phyloP scores from a whole-genome alignment of 1,140 invertebrate species.

The Pseudachorutes palmiensis region DNA sequence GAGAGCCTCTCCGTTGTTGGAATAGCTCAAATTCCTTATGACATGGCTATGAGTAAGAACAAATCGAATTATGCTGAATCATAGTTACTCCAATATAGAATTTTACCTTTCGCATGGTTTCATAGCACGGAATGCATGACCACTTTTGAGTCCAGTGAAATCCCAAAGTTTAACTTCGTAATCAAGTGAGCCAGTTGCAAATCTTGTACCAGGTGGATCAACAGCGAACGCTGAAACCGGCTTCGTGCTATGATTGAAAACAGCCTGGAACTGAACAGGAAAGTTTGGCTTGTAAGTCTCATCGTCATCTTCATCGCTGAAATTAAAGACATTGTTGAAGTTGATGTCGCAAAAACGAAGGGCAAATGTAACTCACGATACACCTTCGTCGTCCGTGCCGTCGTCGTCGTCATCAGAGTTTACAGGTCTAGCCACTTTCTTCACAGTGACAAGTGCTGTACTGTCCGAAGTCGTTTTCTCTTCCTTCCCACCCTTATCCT shows the following conservation, averaged over 20 bases:
- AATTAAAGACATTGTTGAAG: too few species aligned
- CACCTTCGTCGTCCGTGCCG: conserved; percentile 37
- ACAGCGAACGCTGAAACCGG: conserved; percentile 77
- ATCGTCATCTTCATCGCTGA: conserved; percentile 40
- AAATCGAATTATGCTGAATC: too few species aligned
- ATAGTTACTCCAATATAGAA: too few species aligned
- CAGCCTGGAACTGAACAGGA: conserved; percentile 69
- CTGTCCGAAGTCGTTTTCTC: conserved; percentile 38
- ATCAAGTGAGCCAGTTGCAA: conserved; percentile 87
- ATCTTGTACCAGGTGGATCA: conserved; percentile 83
- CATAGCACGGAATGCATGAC: conserved; percentile 65
- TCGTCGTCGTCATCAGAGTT: conserved; percentile 26
- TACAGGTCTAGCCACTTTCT: neutral
- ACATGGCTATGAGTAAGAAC: conserved; percentile 59
- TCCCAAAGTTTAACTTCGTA: conserved; percentile 97
- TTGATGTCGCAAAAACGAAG: too few species aligned
- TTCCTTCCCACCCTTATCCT: neutral
- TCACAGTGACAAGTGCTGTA: too few species aligned
- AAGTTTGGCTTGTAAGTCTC: conserved; percentile 47
- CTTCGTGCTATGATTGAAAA: conserved; percentile 75
- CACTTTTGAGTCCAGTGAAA: conserved; percentile 88
- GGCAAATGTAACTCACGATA: conserved; percentile 18
- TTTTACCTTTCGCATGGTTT: conserved; percentile 78
- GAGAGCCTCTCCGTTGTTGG: conserved; percentile 86
- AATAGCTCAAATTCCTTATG: conserved; percentile 83